These are phyloP conservation scores for Trichechus manatus DNA, from an alignment of 2,113 vertebrate species.

Conservation along the genomic window DNA sequence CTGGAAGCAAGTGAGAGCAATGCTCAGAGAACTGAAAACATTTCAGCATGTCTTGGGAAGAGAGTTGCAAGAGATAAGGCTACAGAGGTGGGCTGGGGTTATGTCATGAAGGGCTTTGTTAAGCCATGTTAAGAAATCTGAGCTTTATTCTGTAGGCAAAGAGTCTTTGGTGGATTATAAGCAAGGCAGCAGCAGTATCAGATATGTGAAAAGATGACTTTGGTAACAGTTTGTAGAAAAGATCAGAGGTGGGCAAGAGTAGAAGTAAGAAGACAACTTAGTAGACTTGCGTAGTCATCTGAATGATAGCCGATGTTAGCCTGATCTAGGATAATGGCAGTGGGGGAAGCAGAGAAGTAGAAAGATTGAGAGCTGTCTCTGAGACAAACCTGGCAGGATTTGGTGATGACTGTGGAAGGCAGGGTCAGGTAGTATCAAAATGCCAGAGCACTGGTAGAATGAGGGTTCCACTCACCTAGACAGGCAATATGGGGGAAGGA, in stretches of 20 bases:
- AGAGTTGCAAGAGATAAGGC: background rate
- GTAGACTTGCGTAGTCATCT: background rate
- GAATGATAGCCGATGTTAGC: background rate
- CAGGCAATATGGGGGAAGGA: background rate
- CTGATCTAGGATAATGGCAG: background rate
- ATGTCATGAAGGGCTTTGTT: background rate
- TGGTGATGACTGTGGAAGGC: background rate
- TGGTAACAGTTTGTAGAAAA: background rate
- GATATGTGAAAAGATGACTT: slow-evolving; percentile 12
- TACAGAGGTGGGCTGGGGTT: background rate
- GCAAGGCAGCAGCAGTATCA: background rate
- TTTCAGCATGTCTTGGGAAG: background rate
- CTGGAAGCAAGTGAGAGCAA: background rate
- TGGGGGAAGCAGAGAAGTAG: background rate
- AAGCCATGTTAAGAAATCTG: slow-evolving; percentile 19
- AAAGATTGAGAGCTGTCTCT: background rate
- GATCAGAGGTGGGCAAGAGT: background rate
- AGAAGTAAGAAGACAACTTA: background rate
- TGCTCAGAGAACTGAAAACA: background rate
- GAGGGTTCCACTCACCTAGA: background rate
- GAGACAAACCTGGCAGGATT: background rate
- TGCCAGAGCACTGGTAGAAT: background rate
- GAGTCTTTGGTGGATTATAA: background rate
- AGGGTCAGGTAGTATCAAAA: background rate
- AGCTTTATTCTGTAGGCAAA: slow-evolving; percentile 19